Percentiles rank a stretch among this genome's conserved stretches.
Conservation (phyloP, 2,888 invertebrate genomes). For the Drosophila subquinaria region DNA sequence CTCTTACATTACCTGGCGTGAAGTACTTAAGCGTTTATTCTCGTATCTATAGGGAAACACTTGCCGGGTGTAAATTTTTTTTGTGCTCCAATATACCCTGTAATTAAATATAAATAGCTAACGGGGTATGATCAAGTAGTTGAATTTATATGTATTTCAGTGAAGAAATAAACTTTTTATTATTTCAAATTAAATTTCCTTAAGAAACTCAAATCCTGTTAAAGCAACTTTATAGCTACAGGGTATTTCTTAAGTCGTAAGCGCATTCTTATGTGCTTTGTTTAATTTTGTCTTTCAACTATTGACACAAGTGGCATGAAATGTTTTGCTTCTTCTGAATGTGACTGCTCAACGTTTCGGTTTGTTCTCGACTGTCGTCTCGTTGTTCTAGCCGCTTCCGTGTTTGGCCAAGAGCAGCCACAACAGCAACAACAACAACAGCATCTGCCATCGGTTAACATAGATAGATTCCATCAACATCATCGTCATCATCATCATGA, state of each 20-base stretch:
- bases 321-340: conserved; percentile 39
- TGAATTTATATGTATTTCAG: neutral
- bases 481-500: conserved; percentile 9
- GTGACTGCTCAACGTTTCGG: conserved; percentile 59
- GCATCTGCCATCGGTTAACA: conserved; percentile 29
- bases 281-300: conserved; percentile 36
- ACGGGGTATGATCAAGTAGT: neutral
- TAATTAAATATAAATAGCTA: neutral
- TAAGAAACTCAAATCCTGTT: too few relatives aligned
- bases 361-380: conserved; percentile 14
- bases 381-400: conserved; percentile 44
- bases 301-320: conserved; percentile 74
- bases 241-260: conserved; percentile 8
- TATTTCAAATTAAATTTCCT: neutral
- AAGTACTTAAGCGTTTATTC: conserved; percentile 44
- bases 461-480: conserved; percentile 15
- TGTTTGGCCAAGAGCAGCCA: conserved; percentile 35
- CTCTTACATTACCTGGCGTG: conserved; percentile 50
- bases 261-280: neutral
- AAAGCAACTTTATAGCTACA: neutral
- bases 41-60: conserved; percentile 46
- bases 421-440: conserved; percentile 19
- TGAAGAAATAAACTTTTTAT: neutral
- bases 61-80: conserved; percentile 35
- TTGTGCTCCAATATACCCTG: conserved; percentile 19